Percentiles rank a stretch among this genome's conserved stretches.
phyloP scores from a whole-genome alignment of 2,797 vertebrate species.

The Poecilia picta region DNA sequence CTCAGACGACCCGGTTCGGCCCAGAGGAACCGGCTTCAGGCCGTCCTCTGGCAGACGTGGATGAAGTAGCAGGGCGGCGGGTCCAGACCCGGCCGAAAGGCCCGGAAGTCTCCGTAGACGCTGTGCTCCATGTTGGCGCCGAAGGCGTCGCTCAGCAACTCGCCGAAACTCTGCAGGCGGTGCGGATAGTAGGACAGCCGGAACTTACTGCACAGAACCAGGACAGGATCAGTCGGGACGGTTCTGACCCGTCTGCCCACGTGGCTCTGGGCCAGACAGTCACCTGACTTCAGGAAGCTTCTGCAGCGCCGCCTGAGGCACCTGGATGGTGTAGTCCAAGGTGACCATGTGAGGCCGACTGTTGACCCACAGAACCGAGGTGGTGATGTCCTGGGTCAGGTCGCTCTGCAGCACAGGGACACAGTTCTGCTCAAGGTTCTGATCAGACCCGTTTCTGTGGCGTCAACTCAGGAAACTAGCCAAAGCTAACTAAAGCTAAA shows the following conservation, averaged over 20 bases:
- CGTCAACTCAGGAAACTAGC: too few species aligned
- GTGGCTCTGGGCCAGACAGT: too few species aligned
- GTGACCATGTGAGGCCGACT: constrained; percentile 97
- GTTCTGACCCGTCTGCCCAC: too few species aligned
- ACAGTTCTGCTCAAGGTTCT: not conserved
- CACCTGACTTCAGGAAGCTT: constrained; percentile 84
- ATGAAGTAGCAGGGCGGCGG: constrained; percentile 94
- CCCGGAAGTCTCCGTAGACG: constrained; percentile 91
- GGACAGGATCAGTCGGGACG: not conserved
- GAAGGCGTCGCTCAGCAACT: constrained; percentile 87
- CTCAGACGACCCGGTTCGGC: not conserved
- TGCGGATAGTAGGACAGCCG: constrained; percentile 98
- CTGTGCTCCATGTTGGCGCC: constrained; percentile 87
- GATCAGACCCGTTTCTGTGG: not conserved
- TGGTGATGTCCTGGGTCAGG: constrained; percentile 92
- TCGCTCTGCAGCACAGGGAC: constrained; percentile 84
- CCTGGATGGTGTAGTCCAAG: constrained; percentile 93
- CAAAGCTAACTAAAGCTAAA: too few species aligned
- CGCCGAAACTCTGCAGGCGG: constrained; percentile 86
- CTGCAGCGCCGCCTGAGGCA: constrained; percentile 72
- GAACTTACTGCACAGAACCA: constrained; percentile 86
- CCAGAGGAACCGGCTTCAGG: constrained; percentile 60
- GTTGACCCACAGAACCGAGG: constrained; percentile 94
- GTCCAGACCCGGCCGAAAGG: constrained; percentile 82
- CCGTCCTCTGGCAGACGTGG: constrained; percentile 89